Percentiles rank a stretch among this genome's conserved stretches.
These are phyloP conservation scores for Misgurnus mizolepis DNA, from an alignment of 2,113 vertebrate genomes.

Conservation along the genomic window DNA sequence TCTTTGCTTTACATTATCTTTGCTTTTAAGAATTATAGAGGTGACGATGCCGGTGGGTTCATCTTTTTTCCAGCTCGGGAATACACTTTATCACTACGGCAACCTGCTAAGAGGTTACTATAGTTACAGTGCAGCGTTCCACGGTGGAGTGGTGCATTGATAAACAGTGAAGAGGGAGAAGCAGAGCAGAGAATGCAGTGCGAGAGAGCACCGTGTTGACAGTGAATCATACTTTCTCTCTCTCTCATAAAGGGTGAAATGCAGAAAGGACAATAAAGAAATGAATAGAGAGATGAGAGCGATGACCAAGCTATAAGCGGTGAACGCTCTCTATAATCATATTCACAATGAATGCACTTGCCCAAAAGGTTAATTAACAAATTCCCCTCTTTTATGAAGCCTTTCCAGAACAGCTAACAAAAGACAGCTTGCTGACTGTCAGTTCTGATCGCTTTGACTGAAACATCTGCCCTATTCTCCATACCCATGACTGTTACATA, in stretches of 20 bases:
- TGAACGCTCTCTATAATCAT: not conserved
- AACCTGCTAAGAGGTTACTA: slow-evolving; percentile 46
- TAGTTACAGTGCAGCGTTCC: slow-evolving; percentile 35
- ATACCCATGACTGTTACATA: slow-evolving; percentile 1
- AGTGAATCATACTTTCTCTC: slow-evolving; percentile 28
- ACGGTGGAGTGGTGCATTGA: slow-evolving; percentile 37
- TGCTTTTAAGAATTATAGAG: not conserved
- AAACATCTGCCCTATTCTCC: slow-evolving; percentile 22
- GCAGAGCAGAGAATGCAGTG: slow-evolving; percentile 5
- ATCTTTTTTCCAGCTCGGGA: not conserved
- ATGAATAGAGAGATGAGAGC: slow-evolving; percentile 29
- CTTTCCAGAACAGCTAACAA: not conserved
- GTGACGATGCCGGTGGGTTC: not conserved
- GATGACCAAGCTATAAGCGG: slow-evolving; percentile 15
- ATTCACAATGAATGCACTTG: slow-evolving; percentile 25
- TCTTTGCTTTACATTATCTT: not conserved
- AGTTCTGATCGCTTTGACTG: not conserved
- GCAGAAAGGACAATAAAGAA: slow-evolving; percentile 24
- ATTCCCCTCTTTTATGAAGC: slow-evolving; percentile 15
- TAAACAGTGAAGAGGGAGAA: slow-evolving; percentile 30
- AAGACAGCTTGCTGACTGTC: slow-evolving; percentile 13
- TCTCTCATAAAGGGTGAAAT: slow-evolving; percentile 25
- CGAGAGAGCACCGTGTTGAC: slow-evolving; percentile 19
- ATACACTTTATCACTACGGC: slow-evolving; percentile 32
- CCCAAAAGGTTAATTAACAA: slow-evolving; percentile 36